Conservation (phyloP, 2,888 invertebrate species). For the Toxonevra muliebris region DNA sequence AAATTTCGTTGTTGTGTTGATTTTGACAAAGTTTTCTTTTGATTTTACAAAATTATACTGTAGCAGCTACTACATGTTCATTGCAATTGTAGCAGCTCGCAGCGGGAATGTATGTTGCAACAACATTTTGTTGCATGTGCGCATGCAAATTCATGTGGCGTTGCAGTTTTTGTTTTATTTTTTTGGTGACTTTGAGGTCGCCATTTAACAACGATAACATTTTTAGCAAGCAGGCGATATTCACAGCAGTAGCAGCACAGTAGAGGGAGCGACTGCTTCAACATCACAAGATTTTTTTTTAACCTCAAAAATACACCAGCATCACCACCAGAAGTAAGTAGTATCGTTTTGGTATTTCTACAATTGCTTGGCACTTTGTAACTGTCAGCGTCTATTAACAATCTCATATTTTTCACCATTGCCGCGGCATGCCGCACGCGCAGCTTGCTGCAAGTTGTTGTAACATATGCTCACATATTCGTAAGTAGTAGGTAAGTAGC, state of each 20-base stretch:
- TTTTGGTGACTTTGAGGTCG: slow-evolving; percentile 20
- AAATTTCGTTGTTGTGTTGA: slow-evolving; percentile 32
- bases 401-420: slow-evolving; percentile 48
- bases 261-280: no score
- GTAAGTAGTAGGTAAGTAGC: no score
- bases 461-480: neutral
- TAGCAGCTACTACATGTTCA: slow-evolving; percentile 2
- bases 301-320: no score
- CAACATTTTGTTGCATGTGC: neutral
- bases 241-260: slow-evolving; percentile 32
- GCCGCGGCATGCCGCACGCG: slow-evolving; percentile 21
- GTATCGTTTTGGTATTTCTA: slow-evolving; percentile 45
- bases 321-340: neutral
- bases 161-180: neutral
- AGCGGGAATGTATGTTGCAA: slow-evolving; percentile 33
- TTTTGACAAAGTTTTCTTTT: slow-evolving; percentile 41
- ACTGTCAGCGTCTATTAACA: slow-evolving; percentile 62
- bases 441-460: slow-evolving; percentile 16
- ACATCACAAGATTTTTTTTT: slow-evolving; percentile 15
- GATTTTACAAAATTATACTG: slow-evolving; percentile 25
- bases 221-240: slow-evolving; percentile 48
- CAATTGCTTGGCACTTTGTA: slow-evolving; percentile 63
- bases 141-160: no score
- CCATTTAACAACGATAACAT: slow-evolving; percentile 31
- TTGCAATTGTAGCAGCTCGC: slow-evolving; percentile 28